Evolutionary conservation across 2,797 vertebrate genomes (phyloP).

Genomic region (Amblyraja radiata): DNA sequence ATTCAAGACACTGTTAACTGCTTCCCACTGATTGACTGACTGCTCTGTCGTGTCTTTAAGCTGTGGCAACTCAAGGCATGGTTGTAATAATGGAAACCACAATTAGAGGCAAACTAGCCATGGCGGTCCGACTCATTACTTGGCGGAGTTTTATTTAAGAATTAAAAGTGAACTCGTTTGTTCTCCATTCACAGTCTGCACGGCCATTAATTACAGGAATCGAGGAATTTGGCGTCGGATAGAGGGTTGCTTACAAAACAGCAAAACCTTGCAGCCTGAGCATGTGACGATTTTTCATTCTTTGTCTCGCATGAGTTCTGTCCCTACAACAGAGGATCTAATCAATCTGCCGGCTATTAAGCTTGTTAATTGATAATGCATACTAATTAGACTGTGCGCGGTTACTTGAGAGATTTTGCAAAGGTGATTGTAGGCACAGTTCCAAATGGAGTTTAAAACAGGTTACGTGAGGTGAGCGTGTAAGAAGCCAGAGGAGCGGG

Average conservation of each 20-base stretch:
- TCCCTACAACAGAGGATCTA: conserved; percentile 96
- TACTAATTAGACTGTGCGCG: conserved; percentile 97
- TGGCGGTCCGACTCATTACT: conserved; percentile 49
- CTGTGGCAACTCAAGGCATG: conserved; percentile 43
- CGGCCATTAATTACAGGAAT: conserved; percentile 88
- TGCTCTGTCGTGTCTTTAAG: conserved; percentile 28
- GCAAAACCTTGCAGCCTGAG: conserved; percentile 68
- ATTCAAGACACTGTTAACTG: conserved; percentile 33
- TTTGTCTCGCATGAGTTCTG: conserved; percentile 88
- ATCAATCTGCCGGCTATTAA: conserved; percentile 99
- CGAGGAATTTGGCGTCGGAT: conserved; percentile 43
- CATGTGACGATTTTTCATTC: conserved; percentile 88
- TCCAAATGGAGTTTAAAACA: conserved; percentile 99
- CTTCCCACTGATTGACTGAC: conserved; percentile 33
- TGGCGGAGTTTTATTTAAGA: conserved; percentile 76
- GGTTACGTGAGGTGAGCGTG: conserved; percentile 97
- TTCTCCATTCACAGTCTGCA: conserved; percentile 85
- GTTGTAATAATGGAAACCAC: conserved; percentile 66
- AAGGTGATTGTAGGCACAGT: conserved; percentile 97
- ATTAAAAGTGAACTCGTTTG: conserved; percentile 71
- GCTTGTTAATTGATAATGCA: conserved; percentile 99
- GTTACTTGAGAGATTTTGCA: conserved; percentile 98
- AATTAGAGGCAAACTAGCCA: conserved; percentile 67
- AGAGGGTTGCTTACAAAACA: conserved; percentile 63
- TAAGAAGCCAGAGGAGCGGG: conserved; percentile 54